These are phyloP conservation scores for Polyodon spathula DNA, from an alignment of 2,113 vertebrate genomes.

Conservation along the genomic window DNA sequence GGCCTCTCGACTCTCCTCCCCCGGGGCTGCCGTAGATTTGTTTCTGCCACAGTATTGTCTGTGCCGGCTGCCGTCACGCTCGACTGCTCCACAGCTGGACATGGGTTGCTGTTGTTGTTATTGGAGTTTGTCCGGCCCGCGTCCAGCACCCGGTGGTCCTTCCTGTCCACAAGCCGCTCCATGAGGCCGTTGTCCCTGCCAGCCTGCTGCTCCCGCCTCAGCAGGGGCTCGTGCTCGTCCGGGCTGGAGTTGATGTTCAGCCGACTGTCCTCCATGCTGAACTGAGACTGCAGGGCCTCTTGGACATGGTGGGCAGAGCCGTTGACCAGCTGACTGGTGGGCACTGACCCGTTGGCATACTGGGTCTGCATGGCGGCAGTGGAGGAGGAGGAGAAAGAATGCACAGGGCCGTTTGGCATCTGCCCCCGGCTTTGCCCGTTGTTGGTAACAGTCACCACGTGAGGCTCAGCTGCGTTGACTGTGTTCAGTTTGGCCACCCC, in stretches of 20 bases:
- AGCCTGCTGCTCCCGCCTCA: conserved; percentile 77
- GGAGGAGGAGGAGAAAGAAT: conserved; percentile 11
- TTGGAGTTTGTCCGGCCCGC: conserved; percentile 76
- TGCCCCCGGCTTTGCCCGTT: conserved; percentile 67
- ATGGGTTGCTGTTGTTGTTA: conserved; percentile 82
- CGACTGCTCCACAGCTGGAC: conserved; percentile 35
- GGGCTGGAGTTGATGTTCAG: conserved; percentile 93
- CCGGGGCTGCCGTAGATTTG: conserved; percentile 64
- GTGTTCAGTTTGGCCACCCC: conserved; percentile 90
- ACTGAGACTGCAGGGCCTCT: conserved; percentile 60
- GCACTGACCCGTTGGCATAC: conserved; percentile 60
- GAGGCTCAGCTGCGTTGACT: conserved; percentile 68
- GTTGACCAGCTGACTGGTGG: conserved; percentile 51
- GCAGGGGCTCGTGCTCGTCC: conserved; percentile 86
- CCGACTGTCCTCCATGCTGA: conserved; percentile 74
- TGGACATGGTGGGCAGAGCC: conserved; percentile 41
- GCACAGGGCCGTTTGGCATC: conserved; percentile 54
- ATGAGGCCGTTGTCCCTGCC: conserved; percentile 61
- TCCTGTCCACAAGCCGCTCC: conserved; percentile 63
- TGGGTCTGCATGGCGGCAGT: conserved; percentile 30
- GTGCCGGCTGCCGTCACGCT: conserved; percentile 15
- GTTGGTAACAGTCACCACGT: conserved; percentile 72
- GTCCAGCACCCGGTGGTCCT: conserved; percentile 56
- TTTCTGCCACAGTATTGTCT: conserved; percentile 32
- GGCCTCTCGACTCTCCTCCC: conserved; percentile 83